These are phyloP conservation scores for Sebastes steindachneri DNA, from an alignment of 2,797 vertebrate species.

Conservation along the genomic window DNA sequence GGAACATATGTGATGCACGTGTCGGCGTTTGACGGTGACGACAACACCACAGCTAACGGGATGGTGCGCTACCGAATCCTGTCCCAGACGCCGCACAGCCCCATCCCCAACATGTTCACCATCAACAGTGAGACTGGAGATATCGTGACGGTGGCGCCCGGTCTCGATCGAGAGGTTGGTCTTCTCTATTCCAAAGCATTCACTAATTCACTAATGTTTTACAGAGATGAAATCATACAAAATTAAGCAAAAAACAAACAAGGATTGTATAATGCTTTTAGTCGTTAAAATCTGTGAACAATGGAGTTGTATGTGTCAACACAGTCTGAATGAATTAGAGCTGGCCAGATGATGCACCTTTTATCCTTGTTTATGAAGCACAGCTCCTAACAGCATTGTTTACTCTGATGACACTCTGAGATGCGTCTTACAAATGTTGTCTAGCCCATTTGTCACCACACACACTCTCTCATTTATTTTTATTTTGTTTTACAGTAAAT, in stretches of 20 bases:
- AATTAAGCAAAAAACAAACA: not conserved
- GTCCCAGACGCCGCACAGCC: constrained; percentile 93
- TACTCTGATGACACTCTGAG: constrained; percentile 35
- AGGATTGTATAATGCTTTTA: not conserved
- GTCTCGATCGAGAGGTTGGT: constrained; percentile 94
- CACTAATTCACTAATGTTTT: not conserved
- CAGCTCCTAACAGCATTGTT: constrained; percentile 28
- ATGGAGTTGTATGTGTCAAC: not conserved
- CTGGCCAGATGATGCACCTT: not conserved
- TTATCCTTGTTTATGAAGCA: constrained; percentile 20
- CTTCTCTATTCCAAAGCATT: not conserved
- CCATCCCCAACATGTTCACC: constrained; percentile 97
- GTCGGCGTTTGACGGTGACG: constrained; percentile 92
- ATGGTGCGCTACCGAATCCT: constrained; percentile 95
- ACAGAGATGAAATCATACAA: not conserved
- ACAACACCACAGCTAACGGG: constrained; percentile 92
- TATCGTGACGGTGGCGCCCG: constrained; percentile 93
- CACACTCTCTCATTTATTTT: not conserved
- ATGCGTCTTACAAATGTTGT: constrained; percentile 43
- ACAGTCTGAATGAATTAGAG: not conserved
- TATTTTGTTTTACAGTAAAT: constrained; percentile 49
- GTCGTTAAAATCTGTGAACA: not conserved
- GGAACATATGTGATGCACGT: constrained; percentile 97
- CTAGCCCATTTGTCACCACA: constrained; percentile 37
- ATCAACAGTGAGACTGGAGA: constrained; percentile 97